Conservation (phyloP, 2,113 vertebrate genomes). For the Pandion haliaetus region DNA sequence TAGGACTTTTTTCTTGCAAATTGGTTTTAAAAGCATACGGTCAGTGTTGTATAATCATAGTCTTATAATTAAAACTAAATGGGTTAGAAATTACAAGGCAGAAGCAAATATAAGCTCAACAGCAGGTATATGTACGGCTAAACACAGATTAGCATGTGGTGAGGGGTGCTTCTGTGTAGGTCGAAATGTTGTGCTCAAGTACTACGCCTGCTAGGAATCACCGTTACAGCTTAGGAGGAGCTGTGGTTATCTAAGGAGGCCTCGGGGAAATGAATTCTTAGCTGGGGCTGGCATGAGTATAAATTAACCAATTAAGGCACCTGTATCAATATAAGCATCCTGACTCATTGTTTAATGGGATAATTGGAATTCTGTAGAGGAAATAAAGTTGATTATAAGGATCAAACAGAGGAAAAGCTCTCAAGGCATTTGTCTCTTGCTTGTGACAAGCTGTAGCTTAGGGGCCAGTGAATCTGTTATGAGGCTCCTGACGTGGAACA, state of each 20-base stretch:
- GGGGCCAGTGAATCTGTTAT: not conserved
- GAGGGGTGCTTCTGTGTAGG: not conserved
- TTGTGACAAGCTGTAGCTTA: not conserved
- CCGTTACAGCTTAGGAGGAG: not conserved
- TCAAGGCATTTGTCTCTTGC: not conserved
- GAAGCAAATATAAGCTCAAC: not conserved
- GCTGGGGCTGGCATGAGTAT: not conserved
- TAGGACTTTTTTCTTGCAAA: not conserved
- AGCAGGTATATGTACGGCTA: not conserved
- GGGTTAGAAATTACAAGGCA: not conserved
- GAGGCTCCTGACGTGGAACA: not conserved
- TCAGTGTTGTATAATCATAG: not conserved
- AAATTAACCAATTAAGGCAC: slow-evolving; percentile 42
- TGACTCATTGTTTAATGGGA: slow-evolving; percentile 49
- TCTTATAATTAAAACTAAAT: not conserved
- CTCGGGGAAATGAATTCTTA: not conserved
- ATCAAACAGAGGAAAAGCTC: not conserved
- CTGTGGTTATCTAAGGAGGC: not conserved
- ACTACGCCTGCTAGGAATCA: not conserved
- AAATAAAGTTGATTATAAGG: slow-evolving; percentile 34
- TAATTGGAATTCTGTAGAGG: slow-evolving; percentile 46
- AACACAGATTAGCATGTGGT: not conserved
- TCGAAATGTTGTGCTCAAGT: not conserved
- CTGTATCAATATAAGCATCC: slow-evolving; percentile 49
- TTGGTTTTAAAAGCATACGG: not conserved